Base-by-base conservation (phyloP, 2,797 vertebrate species). In the Smutsia gigantea region DNA sequence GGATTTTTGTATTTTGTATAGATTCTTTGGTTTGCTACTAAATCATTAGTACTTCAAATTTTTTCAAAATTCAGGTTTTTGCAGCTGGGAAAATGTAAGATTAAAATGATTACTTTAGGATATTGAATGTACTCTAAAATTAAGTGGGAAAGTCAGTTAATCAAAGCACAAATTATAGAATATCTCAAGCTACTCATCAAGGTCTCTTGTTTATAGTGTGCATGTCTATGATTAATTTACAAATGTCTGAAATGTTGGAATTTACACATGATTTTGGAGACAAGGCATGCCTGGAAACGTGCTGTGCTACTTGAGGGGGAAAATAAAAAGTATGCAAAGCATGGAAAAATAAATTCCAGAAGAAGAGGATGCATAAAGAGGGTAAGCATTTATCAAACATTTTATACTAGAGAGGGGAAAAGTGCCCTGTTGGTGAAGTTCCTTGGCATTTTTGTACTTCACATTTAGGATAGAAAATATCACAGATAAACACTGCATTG, bases 131-230 rank as follows among this genome's bases (percentile, higher is more conserved):
- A 94, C 94, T 90, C 34, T 94, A 96, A 96, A 95, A 96, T 94
- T 95, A 95, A 93, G 59, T 17, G 18, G 34, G 57, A 64, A 96
- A 74, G 93, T 87, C 74, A 92, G 74, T 90, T 97, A 94, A 96
- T 94, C 93, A 97, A 96, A 97, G 39, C 29, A 92, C 63, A 97
- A 97, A 97, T 96, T 93, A 94, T 19, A 87, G 55, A 93, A 77
- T 7, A 5, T 96, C 66, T 95, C 81, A 79, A 95, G 84, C 75
- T 92, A 93, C 75, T 97, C 77, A 94, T 95, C 68, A 93, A 90
- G 42, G 27, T 87, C 61, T 90, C 77, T 95, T 94, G 91, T 90
- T 96, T 95, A 94, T 17, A 94, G 42, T 66, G 9, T 87, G 46
- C 27, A 42, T 96, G 68, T 59, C 63, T 89, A 27, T 15, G 29